phyloP scores from a whole-genome alignment of 2,113 vertebrate species.

The Callipepla squamata region DNA sequence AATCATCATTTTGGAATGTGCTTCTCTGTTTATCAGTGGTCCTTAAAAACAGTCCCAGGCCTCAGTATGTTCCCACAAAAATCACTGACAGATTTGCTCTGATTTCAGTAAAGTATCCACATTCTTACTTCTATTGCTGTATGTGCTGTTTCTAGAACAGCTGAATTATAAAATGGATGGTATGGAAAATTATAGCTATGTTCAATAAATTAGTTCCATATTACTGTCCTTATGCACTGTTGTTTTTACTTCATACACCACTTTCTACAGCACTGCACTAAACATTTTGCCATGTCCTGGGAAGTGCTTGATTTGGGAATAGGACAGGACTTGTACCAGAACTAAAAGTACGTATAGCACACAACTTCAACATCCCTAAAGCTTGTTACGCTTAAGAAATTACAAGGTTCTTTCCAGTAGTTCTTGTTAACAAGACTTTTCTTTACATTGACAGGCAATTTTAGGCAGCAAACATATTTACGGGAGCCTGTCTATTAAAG shows the following conservation, averaged over 20 bases:
- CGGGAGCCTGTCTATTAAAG: conserved; percentile 15
- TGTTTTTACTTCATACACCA: not conserved
- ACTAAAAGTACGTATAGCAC: not conserved
- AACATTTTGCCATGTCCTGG: not conserved
- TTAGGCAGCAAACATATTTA: conserved; percentile 29
- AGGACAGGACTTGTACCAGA: not conserved
- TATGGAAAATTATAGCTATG: conserved; percentile 5
- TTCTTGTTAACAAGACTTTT: conserved; percentile 15
- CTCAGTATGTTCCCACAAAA: not conserved
- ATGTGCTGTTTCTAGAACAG: conserved; percentile 12
- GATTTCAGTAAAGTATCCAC: not conserved
- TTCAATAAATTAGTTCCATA: conserved; percentile 49
- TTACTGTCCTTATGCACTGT: conserved; percentile 5
- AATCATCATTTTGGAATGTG: conserved; percentile 6
- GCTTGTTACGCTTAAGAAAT: not conserved
- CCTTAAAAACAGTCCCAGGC: not conserved
- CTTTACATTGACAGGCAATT: not conserved
- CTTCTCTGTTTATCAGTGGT: not conserved
- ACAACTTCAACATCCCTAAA: not conserved
- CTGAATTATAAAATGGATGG: conserved; percentile 29
- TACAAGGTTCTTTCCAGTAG: not conserved
- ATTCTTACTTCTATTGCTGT: not conserved
- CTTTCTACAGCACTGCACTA: not conserved
- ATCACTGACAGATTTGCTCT: conserved; percentile 1
- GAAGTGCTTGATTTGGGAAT: conserved; percentile 19